Evolutionary conservation across 1,140 invertebrate genomes (phyloP).

Genomic region (Elymnias hypermnestra): DNA sequence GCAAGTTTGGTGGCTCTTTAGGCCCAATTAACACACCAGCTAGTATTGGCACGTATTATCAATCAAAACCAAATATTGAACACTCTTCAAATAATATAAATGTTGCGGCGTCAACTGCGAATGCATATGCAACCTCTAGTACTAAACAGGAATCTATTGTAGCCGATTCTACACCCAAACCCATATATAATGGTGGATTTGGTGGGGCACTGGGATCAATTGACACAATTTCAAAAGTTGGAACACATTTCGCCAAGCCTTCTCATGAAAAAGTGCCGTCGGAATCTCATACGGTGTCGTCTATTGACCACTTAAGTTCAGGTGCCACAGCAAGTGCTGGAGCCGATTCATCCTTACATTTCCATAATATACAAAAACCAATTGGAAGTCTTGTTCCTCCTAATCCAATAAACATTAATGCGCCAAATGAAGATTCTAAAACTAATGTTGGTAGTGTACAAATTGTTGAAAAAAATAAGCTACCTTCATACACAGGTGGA

Average conservation of each 20-base stretch:
- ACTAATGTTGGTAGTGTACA: neutral
- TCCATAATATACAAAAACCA: slow-evolving; percentile 5
- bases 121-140: neutral
- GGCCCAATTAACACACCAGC: neutral
- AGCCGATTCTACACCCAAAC: neutral
- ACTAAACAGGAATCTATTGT: neutral
- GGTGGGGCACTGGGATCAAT: slow-evolving; percentile 18
- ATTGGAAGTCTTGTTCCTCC: slow-evolving; percentile 8
- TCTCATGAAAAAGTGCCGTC: neutral
- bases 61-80: neutral
- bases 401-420: neutral
- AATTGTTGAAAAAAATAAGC: slow-evolving; percentile 7
- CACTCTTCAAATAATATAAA: neutral
- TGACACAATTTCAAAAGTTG: slow-evolving; percentile 6
- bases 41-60: neutral
- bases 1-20: slow-evolving; percentile 6
- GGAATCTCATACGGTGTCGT: neutral
- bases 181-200: slow-evolving; percentile 28
- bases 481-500: slow-evolving; percentile 15
- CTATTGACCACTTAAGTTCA: neutral
- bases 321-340: neutral
- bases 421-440: neutral
- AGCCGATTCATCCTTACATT: neutral
- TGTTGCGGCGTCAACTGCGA: too few species aligned
- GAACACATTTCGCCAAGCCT: slow-evolving; percentile 9